These are phyloP conservation scores for Scaptomyza flava DNA, from an alignment of 2,888 invertebrate genomes.

Conservation along the genomic window DNA sequence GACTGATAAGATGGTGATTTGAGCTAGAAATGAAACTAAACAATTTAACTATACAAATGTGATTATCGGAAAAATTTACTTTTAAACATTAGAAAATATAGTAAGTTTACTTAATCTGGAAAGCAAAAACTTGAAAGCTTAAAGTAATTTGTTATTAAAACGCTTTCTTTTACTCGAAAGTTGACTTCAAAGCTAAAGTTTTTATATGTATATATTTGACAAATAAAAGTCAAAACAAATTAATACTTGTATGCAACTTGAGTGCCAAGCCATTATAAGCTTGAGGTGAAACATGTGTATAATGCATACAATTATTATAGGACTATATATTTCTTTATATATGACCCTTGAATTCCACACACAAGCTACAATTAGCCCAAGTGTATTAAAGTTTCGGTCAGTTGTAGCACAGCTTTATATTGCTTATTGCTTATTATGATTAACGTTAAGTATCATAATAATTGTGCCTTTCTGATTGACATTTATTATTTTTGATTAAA, in stretches of 20 bases:
- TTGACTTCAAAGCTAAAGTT: too few relatives aligned
- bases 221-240: too few relatives aligned
- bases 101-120: too few relatives aligned
- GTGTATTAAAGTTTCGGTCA: constrained; percentile 1
- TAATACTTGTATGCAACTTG: not conserved
- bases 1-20: constrained; percentile 59
- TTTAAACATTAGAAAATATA: too few relatives aligned
- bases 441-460: not conserved
- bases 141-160: too few relatives aligned
- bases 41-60: not conserved
- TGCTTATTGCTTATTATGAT: not conserved
- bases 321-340: not conserved
- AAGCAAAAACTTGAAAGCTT: too few relatives aligned
- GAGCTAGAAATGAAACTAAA: not conserved
- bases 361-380: not conserved
- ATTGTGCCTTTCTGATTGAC: constrained; percentile 11
- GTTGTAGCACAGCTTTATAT: not conserved
- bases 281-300: not conserved
- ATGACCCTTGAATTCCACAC: not conserved
- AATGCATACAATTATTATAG: not conserved
- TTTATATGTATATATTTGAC: too few relatives aligned
- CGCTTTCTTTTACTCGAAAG: too few relatives aligned
- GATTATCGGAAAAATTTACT: too few relatives aligned
- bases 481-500: not conserved
- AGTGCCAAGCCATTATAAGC: not conserved